Conservation (phyloP, 2,113 vertebrate genomes). For the Tyrannus savana region DNA sequence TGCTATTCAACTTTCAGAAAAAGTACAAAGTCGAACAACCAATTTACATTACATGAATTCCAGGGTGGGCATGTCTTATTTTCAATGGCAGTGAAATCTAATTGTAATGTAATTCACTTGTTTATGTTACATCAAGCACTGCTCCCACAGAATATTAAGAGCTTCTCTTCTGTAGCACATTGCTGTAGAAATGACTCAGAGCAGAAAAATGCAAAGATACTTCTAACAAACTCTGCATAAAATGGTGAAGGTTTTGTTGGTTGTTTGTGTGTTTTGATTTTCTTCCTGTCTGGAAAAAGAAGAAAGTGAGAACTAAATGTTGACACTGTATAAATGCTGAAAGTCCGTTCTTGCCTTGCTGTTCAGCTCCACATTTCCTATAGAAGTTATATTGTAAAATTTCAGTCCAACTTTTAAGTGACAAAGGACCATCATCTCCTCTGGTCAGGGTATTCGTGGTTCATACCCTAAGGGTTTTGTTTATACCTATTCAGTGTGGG, state of each 20-base stretch:
- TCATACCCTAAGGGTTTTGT: neutral
- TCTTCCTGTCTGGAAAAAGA: neutral
- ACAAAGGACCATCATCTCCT: neutral
- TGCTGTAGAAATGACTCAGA: neutral
- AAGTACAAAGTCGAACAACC: neutral
- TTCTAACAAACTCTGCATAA: neutral
- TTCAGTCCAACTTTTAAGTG: neutral
- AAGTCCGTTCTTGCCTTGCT: neutral
- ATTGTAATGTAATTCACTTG: neutral
- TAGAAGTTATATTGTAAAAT: neutral
- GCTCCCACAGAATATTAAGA: neutral
- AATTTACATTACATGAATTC: neutral
- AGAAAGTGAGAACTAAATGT: neutral
- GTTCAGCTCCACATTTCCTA: neutral
- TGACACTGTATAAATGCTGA: neutral
- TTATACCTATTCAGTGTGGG: neutral
- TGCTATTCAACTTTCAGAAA: fast-evolving
- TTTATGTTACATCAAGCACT: neutral
- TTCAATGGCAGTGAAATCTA: neutral
- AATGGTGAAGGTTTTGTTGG: neutral
- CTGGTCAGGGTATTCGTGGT: neutral
- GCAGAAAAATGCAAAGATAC: neutral
- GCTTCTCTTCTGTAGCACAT: neutral
- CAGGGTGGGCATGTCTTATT: neutral
- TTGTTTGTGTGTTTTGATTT: neutral